These are phyloP conservation scores for Micromesistius poutassou DNA, from an alignment of 2,797 vertebrate genomes.

Conservation along the genomic window DNA sequence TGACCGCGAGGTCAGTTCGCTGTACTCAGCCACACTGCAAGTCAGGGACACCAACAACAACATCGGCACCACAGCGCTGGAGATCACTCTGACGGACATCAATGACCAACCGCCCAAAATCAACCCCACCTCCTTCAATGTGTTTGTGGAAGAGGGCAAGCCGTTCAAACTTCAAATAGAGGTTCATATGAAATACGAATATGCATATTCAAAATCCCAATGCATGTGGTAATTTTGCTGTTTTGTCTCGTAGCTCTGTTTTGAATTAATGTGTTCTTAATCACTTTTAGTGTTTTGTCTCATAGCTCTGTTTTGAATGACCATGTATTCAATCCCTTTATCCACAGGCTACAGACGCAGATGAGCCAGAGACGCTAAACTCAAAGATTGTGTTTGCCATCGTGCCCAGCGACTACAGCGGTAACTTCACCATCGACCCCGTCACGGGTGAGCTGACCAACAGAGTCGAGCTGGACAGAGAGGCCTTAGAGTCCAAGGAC, in stretches of 20 bases:
- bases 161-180: conserved; percentile 48
- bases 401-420: conserved; percentile 66
- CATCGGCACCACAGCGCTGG: conserved; percentile 71
- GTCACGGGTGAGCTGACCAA: conserved; percentile 72
- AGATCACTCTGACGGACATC: conserved; percentile 79
- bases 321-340: background rate
- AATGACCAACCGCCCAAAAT: conserved; percentile 78
- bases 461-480: conserved; percentile 73
- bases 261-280: background rate
- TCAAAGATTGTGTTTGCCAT: conserved; percentile 77
- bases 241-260: conserved; percentile 7
- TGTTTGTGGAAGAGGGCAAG: conserved; percentile 72
- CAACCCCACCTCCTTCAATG: conserved; percentile 70
- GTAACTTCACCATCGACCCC: conserved; percentile 78
- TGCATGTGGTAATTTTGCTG: background rate
- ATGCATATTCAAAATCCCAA: background rate
- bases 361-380: conserved; percentile 75
- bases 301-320: conserved; percentile 3
- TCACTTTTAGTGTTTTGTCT: background rate
- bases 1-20: conserved; percentile 79
- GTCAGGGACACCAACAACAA: conserved; percentile 74
- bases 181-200: conserved; percentile 45
- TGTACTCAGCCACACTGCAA: conserved; percentile 81
- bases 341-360: conserved; percentile 82
- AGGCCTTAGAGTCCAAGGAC: conserved; percentile 69